Conservation (phyloP, 23 tunicate genomes). For the Botrylloides violaceus region DNA sequence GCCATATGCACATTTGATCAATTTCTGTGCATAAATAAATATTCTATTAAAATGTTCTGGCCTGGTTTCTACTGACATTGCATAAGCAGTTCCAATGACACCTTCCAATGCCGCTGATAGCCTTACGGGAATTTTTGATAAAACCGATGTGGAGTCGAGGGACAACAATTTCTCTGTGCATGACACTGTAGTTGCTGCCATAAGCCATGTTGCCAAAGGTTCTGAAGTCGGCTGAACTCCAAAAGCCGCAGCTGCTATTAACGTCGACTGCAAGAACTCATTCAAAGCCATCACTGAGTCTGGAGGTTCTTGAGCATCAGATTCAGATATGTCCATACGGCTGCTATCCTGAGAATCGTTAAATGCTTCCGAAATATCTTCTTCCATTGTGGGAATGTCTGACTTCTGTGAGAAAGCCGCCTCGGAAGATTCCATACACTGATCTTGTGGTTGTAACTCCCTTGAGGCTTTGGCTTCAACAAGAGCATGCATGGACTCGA, state of each 20-base stretch:
- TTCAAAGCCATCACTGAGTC: too few relatives aligned
- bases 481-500: neutral
- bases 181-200: conserved; percentile 48
- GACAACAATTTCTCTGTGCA: conserved; percentile 34
- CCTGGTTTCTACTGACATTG: neutral
- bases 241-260: too few relatives aligned
- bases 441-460: neutral
- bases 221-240: too few relatives aligned
- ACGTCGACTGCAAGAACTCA: neutral
- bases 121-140: conserved; percentile 56
- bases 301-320: neutral
- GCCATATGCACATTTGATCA: neutral
- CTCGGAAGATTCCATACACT: neutral
- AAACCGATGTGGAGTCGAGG: conserved; percentile 30
- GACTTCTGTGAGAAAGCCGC: neutral
- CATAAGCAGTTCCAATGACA: conserved; percentile 23
- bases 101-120: conserved; percentile 33
- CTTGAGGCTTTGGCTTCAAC: neutral
- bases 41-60: neutral
- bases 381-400: neutral
- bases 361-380: neutral
- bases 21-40: neutral
- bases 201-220: conserved; percentile 25
- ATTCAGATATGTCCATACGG: neutral
- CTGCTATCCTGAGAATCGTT: neutral